Evolutionary conservation across 2,888 invertebrate species (phyloP).

Genomic region (Calameuta idolon): DNA sequence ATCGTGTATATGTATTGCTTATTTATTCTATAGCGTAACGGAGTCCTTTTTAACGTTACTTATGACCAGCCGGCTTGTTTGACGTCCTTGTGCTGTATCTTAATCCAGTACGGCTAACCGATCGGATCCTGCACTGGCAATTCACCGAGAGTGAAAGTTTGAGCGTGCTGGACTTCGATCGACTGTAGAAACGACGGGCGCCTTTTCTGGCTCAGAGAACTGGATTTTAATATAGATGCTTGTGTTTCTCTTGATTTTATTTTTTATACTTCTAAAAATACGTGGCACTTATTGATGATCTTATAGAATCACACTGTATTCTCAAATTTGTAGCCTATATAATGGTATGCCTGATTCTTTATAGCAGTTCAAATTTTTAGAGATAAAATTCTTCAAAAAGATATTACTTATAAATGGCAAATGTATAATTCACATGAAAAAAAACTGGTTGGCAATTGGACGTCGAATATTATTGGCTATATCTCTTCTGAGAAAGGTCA

Average conservation of each 20-base stretch:
- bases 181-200: slow-evolving; percentile 14
- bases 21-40: background rate
- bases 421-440: background rate
- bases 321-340: background rate
- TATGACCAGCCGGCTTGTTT: slow-evolving; percentile 30
- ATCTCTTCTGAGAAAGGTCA: background rate
- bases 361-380: background rate
- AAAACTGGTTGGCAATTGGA: background rate
- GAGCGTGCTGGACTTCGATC: slow-evolving; percentile 52
- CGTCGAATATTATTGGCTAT: background rate
- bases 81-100: slow-evolving; percentile 46
- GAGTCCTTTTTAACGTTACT: background rate
- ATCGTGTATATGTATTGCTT: background rate
- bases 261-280: background rate
- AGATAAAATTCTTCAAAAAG: background rate
- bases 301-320: background rate
- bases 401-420: background rate
- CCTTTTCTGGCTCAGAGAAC: background rate
- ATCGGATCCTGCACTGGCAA: slow-evolving; percentile 37
- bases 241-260: background rate
- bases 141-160: slow-evolving; percentile 54
- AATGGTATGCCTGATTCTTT: background rate
- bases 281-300: background rate
- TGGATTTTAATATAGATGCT: background rate
- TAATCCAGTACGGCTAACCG: slow-evolving; percentile 26